Evolutionary conservation across 2,888 invertebrate genomes (phyloP), one percentile per base, ranked within the genome.

Genomic region (Subacronicta megacephala): DNA sequence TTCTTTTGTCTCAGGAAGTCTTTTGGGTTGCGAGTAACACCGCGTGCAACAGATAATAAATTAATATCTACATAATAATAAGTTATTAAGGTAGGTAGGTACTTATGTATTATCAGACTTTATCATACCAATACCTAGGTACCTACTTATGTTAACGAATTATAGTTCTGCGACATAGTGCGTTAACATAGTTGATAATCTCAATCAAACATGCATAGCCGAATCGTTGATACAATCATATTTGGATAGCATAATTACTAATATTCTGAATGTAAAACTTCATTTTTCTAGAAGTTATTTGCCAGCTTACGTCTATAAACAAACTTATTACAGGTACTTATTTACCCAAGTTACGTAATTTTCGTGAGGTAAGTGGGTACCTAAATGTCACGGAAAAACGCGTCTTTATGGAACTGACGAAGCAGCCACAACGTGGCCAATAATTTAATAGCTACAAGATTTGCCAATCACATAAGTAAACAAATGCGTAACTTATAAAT

Each of bases 71-170:
- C 18, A 18, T 18, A 18, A 18, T 18, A 23, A 23, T 23, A 3
- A 23, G 5, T 7, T 23, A 23, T 6, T 29, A n/a, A n/a, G n/a
- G n/a, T n/a, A n/a, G n/a, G n/a, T 29, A 29, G 12, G 0, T 29
- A 10, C 7, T 7, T 29, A 29, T 38, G n/a, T 17, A 31, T n/a
- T n/a, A n/a, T n/a, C n/a, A 29, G n/a, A 29, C 33, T 26, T 69
- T 69, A 62, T 55, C 40, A 29, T 47, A 49, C 61, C 17, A 55
- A 62, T 62, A 66, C 58, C 43, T 61, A 66, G 41, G 43, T 47
- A 50, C n/a, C n/a, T n/a, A n/a, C n/a, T n/a, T n/a, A n/a, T n/a
- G n/a, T n/a, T n/a, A 59, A 59, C 43, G 29, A 56, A 61, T 62
- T 54, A 29, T 29, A 54, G 53, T 45, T 69, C 58, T 56, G 54